Evolutionary conservation across 53 echinoderm and acorn worm genomes (phyloP), one percentile per base, ranked within the genome.

Genomic region (Holothuria scabra): DNA sequence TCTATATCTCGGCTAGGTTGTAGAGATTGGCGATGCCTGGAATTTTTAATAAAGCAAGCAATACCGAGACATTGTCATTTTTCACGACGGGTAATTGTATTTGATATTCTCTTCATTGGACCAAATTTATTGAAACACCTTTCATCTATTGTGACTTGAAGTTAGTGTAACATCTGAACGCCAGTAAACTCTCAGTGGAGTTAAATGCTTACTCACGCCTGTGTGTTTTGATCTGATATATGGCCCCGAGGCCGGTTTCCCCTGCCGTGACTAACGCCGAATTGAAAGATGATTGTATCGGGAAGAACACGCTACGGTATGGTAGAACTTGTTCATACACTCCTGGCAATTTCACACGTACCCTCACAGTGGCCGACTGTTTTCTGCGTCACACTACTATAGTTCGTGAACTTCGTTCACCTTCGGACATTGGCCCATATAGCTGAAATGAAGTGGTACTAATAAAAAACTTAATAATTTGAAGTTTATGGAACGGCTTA

Each of bases 401-500:
- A 34, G 72, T 72, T 72, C 72, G 72, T 72, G 72, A 72, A 72
- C 72, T 72, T 48, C 48, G 26, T 72, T 72, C 72, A 72, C 72
- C 72, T 37, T 48, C 72, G 72, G 72, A 72, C 72, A 72, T 72
- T 72, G 72, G 72, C 72, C 72, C 72, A 72, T 72, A 72, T 72
- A 72, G 44, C 46, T 26, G 46, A 44, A 46, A 25, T 48, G 46
- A 72, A 72, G 72, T 72, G 72, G n/a, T 72, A 48, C 72, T 72
- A 46, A 24, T 72, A 48, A 44, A 34, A 72, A 72, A 72, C 46
- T 72, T 72, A 72, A 72, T 72, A 72, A 72, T 72, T 72, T 72
- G 72, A 72, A 72, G 79, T 79, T 79, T 79, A 79, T 79, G 79
- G 59, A 79, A 79, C 59, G 34, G 79, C 79, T 79, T 59, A 79